These are phyloP conservation scores for Sebastolobus altivelis DNA, from an alignment of 2,797 vertebrate species.

Conservation along the genomic window DNA sequence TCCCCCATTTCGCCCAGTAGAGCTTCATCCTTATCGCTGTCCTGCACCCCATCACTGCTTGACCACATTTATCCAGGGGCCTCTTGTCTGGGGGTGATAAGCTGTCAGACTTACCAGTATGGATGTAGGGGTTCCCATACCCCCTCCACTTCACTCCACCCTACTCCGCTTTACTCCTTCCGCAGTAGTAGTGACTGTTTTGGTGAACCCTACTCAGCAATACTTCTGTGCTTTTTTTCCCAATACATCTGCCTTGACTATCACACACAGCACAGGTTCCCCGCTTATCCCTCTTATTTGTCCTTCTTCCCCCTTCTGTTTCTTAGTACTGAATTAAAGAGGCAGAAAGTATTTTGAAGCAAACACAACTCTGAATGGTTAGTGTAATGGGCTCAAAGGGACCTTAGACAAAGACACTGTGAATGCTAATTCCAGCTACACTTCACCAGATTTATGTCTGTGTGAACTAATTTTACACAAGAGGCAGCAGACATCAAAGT, in stretches of 20 bases:
- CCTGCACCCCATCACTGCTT: conserved; percentile 84
- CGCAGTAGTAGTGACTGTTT: conserved; percentile 20
- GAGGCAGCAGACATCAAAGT: conserved; percentile 66
- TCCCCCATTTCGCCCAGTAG: conserved; percentile 76
- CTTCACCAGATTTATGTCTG: conserved; percentile 70
- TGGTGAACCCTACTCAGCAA: conserved; percentile 23
- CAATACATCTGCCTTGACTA: conserved; percentile 31
- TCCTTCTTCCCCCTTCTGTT: conserved; percentile 23
- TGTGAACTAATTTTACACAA: conserved; percentile 76
- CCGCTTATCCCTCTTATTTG: conserved; percentile 20
- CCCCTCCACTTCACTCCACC: conserved; percentile 56
- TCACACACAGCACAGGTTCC: conserved; percentile 42
- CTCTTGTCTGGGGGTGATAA: conserved; percentile 89
- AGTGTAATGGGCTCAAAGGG: conserved; percentile 69
- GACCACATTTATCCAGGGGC: conserved; percentile 84
- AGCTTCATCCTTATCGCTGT: conserved; percentile 86
- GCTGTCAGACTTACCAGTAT: conserved; percentile 82
- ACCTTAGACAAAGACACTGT: conserved; percentile 68
- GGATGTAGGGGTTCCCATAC: conserved; percentile 73
- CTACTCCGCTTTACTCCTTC: conserved; percentile 51
- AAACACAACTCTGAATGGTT: conserved; percentile 72
- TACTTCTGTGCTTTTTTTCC: conserved; percentile 20
- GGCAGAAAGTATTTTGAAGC: conserved; percentile 63
- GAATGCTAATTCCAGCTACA: conserved; percentile 71
- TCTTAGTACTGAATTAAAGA: conserved; percentile 61